Base-by-base conservation (phyloP, 2,888 invertebrate species). In the Cecidostiba fungosa region DNA sequence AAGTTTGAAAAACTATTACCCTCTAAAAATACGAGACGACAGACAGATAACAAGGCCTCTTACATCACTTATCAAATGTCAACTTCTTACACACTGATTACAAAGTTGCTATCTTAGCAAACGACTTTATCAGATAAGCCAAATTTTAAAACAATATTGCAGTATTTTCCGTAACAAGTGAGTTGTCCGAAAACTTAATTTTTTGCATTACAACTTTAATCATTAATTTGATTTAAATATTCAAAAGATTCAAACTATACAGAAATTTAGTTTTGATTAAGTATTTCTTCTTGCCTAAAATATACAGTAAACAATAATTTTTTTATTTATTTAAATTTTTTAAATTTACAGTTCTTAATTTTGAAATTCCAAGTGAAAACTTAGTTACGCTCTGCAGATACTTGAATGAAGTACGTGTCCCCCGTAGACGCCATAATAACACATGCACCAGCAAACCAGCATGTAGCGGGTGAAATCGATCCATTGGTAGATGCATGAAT, bases 381-480 rank as follows among this genome's bases (percentile, higher is more conserved):
- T 26, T 26, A 14, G 66, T 29, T 29, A 29, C 14, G 29, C n/a
- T 29, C 29, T 66, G 12, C 29, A 29, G 12, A 26, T 14, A 29
- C 26, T 62, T 29, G 66, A 66, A 66, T 66, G 29, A 66, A 66
- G 16, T 29, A 12, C 66, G 29, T 14, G 10, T 29, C 26, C 5
- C 12, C 26, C 62, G 16, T 2, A n/a, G 50, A 43, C 62, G 19
- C 77, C 66, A 36, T 66, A 78, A 78, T 84, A 73, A 78, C 43
- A 72, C 26, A 66, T 66, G 73, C 66, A 66, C 6, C 39, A 73
- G 36, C n/a, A 32, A 50, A 66, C 6, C 39, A 73, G 36, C n/a
- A 32, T 29, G 23, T 59, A 59, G 66, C 23, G 43, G 50, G 84
- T 62, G 84, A 84, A 84, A 84, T 78, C 84, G 78, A 84, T 78